Evolutionary conservation across 2,113 vertebrate species (phyloP).

Genomic region (Telmatochromis sp.): DNA sequence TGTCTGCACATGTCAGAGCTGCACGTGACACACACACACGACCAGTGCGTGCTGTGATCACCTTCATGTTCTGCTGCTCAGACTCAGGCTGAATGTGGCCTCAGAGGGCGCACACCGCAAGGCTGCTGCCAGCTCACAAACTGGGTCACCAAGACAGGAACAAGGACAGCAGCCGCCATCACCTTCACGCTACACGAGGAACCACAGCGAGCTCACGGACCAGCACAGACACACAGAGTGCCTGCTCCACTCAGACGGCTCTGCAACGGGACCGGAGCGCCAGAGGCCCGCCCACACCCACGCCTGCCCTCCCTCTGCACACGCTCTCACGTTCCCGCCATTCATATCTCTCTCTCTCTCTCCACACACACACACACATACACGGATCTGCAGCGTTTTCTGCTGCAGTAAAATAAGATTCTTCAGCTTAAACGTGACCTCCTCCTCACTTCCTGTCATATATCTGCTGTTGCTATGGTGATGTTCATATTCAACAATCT

Average conservation of each 20-base stretch:
- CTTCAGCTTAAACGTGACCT: background rate
- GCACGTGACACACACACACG: too few species aligned
- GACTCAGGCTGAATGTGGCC: too few species aligned
- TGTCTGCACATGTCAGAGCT: too few species aligned
- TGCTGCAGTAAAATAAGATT: background rate
- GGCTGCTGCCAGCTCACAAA: too few species aligned
- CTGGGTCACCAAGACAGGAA: too few species aligned
- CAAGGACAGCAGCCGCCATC: too few species aligned
- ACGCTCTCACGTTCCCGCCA: slow-evolving; percentile 1
- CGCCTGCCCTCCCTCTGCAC: background rate
- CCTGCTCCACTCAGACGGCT: slow-evolving; percentile 63
- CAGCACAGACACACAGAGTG: slow-evolving; percentile 42
- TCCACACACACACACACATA: too few species aligned
- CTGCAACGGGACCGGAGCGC: slow-evolving; percentile 53
- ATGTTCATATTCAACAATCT: background rate
- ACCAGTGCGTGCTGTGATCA: too few species aligned
- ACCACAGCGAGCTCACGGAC: too few species aligned
- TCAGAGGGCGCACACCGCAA: too few species aligned
- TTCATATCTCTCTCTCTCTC: background rate
- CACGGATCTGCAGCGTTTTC: background rate
- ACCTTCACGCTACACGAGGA: too few species aligned
- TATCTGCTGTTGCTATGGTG: background rate
- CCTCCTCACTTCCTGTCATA: background rate
- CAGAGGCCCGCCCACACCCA: background rate
- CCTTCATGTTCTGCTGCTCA: too few species aligned